Percentiles rank a stretch among this genome's conserved stretches.
Evolutionary conservation across 30 jellyfish, hydroid and myxozoan species (phyloP).

Genomic region (Calvadosia cruxmelitensis): DNA sequence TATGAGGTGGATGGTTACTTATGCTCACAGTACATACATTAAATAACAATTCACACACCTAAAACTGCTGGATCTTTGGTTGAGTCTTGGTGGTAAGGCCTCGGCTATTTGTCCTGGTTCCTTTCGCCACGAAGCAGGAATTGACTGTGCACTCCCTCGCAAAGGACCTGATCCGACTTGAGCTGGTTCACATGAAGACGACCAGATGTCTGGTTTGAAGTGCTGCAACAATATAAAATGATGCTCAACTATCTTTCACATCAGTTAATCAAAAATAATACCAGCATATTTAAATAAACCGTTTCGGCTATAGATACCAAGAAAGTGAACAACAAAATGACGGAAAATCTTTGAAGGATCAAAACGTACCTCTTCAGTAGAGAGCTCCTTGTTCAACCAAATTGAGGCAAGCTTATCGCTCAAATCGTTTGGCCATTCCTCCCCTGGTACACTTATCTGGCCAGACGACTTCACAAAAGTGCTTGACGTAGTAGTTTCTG

Average conservation of each 20-base stretch:
- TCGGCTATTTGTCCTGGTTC: neutral
- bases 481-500: no score
- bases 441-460: neutral
- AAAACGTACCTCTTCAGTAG: slow-evolving; percentile 17
- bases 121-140: neutral
- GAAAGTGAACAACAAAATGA: no score
- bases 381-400: slow-evolving; percentile 38
- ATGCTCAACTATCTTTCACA: no score
- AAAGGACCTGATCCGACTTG: neutral
- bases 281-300: no score
- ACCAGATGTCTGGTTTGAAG: neutral
- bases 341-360: no score
- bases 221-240: no score
- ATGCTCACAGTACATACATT: no score
- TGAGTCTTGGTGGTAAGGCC: neutral
- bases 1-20: no score
- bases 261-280: no score
- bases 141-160: no score
- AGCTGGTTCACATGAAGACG: neutral
- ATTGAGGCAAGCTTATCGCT: slow-evolving; percentile 42
- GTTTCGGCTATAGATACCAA: no score
- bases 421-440: slow-evolving; percentile 50
- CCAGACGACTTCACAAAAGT: no score
- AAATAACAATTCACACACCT: neutral
- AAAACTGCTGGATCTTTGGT: neutral